These are phyloP conservation scores for Cryptoblepharus egeriae DNA, from an alignment of 2,797 vertebrate species.

Conservation along the genomic window DNA sequence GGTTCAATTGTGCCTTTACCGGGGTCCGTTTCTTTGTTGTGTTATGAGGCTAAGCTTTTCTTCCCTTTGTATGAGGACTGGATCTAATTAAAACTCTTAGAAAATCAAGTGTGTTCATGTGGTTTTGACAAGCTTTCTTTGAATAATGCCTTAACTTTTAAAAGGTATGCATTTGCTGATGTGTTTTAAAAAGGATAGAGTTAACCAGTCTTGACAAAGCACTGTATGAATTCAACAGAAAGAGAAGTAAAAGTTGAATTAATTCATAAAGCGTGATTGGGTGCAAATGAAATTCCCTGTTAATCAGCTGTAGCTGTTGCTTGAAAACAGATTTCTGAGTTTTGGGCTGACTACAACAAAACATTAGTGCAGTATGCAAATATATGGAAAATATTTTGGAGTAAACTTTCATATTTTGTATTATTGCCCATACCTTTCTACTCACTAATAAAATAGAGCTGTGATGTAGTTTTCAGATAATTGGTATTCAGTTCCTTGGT, in stretches of 20 bases:
- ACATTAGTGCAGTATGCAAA: conserved; percentile 57
- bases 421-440: conserved; percentile 64
- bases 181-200: not conserved
- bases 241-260: not conserved
- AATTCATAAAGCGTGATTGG: conserved; percentile 19
- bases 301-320: conserved; percentile 47
- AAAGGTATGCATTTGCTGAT: not conserved
- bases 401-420: conserved; percentile 59
- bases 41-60: not conserved
- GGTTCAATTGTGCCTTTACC: accelerated
- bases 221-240: not conserved
- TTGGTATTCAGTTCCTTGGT: conserved; percentile 54
- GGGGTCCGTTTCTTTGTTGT: not conserved
- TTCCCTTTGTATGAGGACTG: not conserved
- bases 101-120: not conserved
- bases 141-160: not conserved
- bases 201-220: not conserved
- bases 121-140: not conserved
- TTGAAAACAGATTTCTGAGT: conserved; percentile 35
- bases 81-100: conserved; percentile 7
- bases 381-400: conserved; percentile 46
- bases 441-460: conserved; percentile 61
- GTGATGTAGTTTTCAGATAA: conserved; percentile 67
- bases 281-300: conserved; percentile 10
- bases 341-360: conserved; percentile 58